Conservation (phyloP, 2,888 invertebrate genomes). For the Zygaena filipendulae region DNA sequence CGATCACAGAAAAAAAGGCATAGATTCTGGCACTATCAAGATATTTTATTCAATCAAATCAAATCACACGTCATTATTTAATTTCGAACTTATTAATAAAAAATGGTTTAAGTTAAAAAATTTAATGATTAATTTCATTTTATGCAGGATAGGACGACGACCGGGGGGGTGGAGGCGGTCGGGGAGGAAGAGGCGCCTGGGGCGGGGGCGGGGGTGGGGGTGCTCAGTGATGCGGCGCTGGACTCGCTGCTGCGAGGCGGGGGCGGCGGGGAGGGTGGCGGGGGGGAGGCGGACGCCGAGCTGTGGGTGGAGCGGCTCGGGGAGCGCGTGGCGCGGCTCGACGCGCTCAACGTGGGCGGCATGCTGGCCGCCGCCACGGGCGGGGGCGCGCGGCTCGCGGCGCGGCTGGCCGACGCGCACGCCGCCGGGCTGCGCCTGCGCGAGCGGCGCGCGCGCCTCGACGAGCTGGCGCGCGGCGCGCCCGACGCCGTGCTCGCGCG, state of each 20-base stretch:
- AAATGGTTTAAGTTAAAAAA: no score
- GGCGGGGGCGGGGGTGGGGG: conserved; percentile 76
- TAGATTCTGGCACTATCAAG: no score
- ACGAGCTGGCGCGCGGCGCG: conserved; percentile 70
- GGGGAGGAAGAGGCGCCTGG: conserved; percentile 45
- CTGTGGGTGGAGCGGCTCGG: conserved; percentile 76
- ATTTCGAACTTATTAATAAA: no score
- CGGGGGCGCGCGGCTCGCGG: conserved; percentile 73
- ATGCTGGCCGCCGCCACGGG: conserved; percentile 74
- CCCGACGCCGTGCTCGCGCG: conserved; percentile 31
- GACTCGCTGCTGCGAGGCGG: conserved; percentile 75
- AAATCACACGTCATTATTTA: no score
- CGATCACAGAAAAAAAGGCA: no score
- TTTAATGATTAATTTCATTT: no score
- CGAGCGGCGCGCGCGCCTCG: conserved; percentile 61
- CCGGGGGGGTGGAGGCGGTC: no score
- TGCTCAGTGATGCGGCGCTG: conserved; percentile 78
- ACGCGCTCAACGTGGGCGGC: conserved; percentile 80
- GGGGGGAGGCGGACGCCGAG: conserved; percentile 86
- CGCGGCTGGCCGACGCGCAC: conserved; percentile 55
- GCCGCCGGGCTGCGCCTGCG: conserved; percentile 66
- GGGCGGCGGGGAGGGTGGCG: conserved; percentile 42
- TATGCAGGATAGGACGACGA: no score
- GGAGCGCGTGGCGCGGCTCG: conserved; percentile 80
- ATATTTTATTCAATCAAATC: no score